phyloP scores from a whole-genome alignment of 2,888 invertebrate genomes.

The Agapostemon virescens region DNA sequence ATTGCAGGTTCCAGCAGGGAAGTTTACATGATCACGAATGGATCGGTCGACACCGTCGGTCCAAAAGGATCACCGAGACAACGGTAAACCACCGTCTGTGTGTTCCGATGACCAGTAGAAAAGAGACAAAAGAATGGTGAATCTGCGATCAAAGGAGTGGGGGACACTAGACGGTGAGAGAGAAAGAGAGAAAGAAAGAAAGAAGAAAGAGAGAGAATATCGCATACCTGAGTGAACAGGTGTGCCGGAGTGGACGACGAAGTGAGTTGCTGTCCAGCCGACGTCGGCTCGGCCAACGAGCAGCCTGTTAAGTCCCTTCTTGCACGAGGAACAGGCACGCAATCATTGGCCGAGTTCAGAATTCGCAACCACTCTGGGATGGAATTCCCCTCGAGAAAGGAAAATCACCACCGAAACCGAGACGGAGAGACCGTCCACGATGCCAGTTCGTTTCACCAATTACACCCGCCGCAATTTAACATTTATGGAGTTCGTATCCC shows the following conservation, averaged over 20 bases:
- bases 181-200: neutral
- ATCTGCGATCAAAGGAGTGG: conserved; percentile 27
- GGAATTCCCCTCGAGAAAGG: conserved; percentile 51
- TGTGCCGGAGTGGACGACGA: conserved; percentile 67
- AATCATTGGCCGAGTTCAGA: conserved; percentile 49
- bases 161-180: neutral
- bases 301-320: conserved; percentile 62
- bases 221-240: conserved; percentile 74
- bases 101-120: conserved; percentile 45
- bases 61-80: conserved; percentile 56
- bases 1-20: conserved; percentile 42
- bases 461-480: neutral
- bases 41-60: conserved; percentile 34
- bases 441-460: neutral
- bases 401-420: conserved; percentile 30
- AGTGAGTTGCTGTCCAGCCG: conserved; percentile 62
- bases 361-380: conserved; percentile 35
- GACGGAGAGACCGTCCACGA: neutral
- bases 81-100: conserved; percentile 62
- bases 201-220: conserved; percentile 53
- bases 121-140: conserved; percentile 22
- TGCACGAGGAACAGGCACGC: conserved; percentile 58
- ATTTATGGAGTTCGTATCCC: neutral
- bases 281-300: conserved; percentile 52
- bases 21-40: conserved; percentile 38